phyloP scores from a whole-genome alignment of 2,113 vertebrate genomes.

The Tor tambroides region DNA sequence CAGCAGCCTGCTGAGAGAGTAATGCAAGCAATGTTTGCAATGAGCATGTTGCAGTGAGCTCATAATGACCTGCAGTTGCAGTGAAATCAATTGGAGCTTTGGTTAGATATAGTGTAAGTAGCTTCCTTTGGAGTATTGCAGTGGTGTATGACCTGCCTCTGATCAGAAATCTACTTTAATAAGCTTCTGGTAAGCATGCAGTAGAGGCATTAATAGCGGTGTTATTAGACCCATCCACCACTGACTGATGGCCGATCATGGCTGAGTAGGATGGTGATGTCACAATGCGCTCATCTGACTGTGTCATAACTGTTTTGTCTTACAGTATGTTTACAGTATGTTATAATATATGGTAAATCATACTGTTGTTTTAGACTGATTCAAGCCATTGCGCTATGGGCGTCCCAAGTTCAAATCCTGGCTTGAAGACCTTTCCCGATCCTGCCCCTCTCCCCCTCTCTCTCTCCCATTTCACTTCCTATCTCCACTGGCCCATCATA shows the following conservation, averaged over 20 bases:
- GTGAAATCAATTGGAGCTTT: not conserved
- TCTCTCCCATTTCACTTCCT: too few species aligned
- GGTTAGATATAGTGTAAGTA: not conserved
- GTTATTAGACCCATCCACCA: conserved; percentile 44
- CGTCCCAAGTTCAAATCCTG: too few species aligned
- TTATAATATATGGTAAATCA: too few species aligned
- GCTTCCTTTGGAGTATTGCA: not conserved
- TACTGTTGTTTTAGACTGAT: too few species aligned
- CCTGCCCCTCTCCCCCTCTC: too few species aligned
- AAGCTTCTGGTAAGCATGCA: conserved; percentile 13
- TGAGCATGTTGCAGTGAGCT: not conserved
- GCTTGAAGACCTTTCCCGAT: too few species aligned
- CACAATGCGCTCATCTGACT: conserved; percentile 62
- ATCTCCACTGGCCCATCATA: too few species aligned
- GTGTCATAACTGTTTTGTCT: not conserved
- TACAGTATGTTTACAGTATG: not conserved
- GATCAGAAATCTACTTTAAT: conserved; percentile 19
- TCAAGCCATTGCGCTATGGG: too few species aligned
- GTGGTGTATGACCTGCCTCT: not conserved
- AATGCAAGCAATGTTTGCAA: not conserved
- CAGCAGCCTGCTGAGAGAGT: not conserved
- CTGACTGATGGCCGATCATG: conserved; percentile 57
- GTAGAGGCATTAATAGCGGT: conserved; percentile 57
- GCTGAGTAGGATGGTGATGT: conserved; percentile 63
- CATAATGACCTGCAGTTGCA: not conserved